Evolutionary conservation across 2,888 invertebrate genomes (phyloP).

Genomic region (Aphrophora alni): DNA sequence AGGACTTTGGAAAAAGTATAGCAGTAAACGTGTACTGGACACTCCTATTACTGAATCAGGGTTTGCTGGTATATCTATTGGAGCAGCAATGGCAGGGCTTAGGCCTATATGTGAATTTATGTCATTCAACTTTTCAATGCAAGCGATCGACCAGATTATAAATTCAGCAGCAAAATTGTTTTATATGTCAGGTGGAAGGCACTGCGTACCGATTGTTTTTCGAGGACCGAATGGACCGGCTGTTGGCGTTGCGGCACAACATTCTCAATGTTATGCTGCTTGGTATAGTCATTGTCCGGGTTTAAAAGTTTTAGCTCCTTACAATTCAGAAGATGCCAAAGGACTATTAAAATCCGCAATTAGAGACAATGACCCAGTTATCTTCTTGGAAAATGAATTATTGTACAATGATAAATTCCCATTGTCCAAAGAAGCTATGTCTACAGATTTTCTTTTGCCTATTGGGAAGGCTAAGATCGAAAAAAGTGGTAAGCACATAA

Average conservation of each 20-base stretch:
- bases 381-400: conserved; percentile 93
- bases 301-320: conserved; percentile 92
- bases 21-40: conserved; percentile 94
- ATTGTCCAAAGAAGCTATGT: conserved; percentile 86
- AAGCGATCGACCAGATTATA: conserved; percentile 96
- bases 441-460: conserved; percentile 88
- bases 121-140: conserved; percentile 99
- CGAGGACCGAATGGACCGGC: conserved; percentile 99
- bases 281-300: conserved; percentile 98
- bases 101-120: conserved; percentile 96
- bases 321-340: conserved; percentile 89
- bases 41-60: conserved; percentile 99
- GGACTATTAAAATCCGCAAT: conserved; percentile 95
- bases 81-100: conserved; percentile 88
- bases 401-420: conserved; percentile 89
- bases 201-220: conserved; percentile 93
- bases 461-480: conserved; percentile 94
- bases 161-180: conserved; percentile 96
- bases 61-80: conserved; percentile 93
- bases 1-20: conserved; percentile 97
- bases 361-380: conserved; percentile 94
- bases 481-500: conserved; percentile 78
- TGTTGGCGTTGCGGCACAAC: conserved; percentile 94
- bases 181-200: conserved; percentile 94
- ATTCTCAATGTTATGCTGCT: conserved; percentile 97